These are phyloP conservation scores for Amphibalanus amphitrite DNA, from an alignment of 1,140 invertebrate genomes.

Conservation along the genomic window DNA sequence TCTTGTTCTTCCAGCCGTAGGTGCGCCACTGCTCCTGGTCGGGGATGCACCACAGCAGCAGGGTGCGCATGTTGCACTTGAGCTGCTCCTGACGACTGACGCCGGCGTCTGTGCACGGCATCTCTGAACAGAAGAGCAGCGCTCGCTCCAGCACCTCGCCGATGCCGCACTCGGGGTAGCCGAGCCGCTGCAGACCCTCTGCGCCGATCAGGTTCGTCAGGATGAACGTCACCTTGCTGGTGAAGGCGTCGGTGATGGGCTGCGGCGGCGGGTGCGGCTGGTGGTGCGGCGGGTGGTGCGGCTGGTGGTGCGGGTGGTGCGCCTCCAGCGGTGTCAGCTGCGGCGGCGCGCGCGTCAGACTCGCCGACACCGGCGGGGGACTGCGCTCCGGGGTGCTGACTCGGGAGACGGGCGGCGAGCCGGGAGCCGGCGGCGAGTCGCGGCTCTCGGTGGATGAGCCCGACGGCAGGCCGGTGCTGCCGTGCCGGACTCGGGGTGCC, in stretches of 20 bases:
- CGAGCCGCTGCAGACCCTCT: conserved; percentile 13
- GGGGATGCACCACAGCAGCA: conserved; percentile 18
- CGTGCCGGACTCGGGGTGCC: neutral
- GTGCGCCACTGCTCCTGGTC: conserved; percentile 17
- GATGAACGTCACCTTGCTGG: conserved; percentile 13
- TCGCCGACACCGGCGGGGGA: no score
- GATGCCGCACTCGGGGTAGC: conserved; percentile 14
- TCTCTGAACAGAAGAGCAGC: conserved; percentile 14
- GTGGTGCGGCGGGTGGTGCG: no score
- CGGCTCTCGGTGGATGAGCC: neutral
- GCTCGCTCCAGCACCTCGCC: conserved; percentile 17
- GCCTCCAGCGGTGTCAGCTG: neutral
- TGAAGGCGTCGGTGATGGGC: conserved; percentile 8
- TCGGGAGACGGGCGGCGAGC: neutral
- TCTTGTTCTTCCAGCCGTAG: conserved; percentile 17
- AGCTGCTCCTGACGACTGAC: conserved; percentile 16
- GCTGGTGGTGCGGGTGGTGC: no score
- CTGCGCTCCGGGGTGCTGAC: neutral
- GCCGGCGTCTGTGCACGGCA: conserved; percentile 17
- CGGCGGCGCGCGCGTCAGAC: neutral
- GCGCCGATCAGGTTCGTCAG: conserved; percentile 14
- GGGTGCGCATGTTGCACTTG: conserved; percentile 18
- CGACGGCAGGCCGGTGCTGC: neutral
- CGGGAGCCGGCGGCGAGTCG: neutral
- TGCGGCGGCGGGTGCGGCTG: neutral